Conservation (phyloP, 2,797 vertebrate species). For the Siniperca obscura region DNA sequence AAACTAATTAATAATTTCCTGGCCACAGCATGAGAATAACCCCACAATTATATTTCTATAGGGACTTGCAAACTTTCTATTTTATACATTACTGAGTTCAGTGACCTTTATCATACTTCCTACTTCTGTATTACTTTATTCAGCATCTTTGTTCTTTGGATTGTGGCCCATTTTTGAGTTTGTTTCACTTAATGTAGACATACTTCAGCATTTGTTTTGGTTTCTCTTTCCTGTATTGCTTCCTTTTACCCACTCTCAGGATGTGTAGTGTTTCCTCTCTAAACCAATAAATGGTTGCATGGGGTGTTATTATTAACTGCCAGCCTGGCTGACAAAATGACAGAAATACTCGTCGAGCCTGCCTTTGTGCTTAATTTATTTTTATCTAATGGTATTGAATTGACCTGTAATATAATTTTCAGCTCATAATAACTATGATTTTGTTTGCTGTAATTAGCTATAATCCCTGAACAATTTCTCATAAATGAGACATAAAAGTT, state of each 20-base stretch:
- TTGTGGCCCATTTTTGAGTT: background rate
- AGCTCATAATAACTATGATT: slow-evolving; percentile 23
- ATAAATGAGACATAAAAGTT: slow-evolving; percentile 4
- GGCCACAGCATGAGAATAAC: slow-evolving; percentile 4
- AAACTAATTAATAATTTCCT: slow-evolving; percentile 21
- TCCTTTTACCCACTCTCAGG: slow-evolving; percentile 46
- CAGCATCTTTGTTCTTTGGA: background rate
- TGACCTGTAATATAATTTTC: background rate
- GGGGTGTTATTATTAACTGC: slow-evolving; percentile 23
- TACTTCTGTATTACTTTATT: slow-evolving; percentile 1
- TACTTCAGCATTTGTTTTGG: slow-evolving; percentile 41
- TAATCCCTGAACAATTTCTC: background rate
- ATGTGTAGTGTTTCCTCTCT: slow-evolving; percentile 64
- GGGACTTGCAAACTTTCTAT: background rate
- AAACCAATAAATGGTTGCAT: slow-evolving; percentile 44
- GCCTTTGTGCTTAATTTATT: background rate
- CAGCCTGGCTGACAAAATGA: background rate
- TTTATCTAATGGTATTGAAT: background rate
- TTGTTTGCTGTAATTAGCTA: background rate
- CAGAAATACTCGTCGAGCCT: background rate
- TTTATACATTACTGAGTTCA: background rate
- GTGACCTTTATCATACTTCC: background rate
- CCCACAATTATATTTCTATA: background rate
- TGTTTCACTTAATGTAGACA: background rate
- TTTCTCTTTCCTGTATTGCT: slow-evolving; percentile 68